Evolutionary conservation across 2,113 vertebrate genomes (phyloP).

Genomic region (Tonatia bakeri): DNA sequence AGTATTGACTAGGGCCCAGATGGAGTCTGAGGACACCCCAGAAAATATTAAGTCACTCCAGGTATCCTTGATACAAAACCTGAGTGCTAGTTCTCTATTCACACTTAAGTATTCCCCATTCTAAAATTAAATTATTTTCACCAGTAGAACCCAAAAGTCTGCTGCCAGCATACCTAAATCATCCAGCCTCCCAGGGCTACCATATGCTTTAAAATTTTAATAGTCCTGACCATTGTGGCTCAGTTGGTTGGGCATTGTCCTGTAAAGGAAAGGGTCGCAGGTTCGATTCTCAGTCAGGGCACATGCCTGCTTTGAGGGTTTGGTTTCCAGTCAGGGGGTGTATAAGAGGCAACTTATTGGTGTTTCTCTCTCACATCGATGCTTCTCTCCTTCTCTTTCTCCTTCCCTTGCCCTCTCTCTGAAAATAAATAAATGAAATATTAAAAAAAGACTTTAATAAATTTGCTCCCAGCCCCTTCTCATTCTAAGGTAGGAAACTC

Average conservation of each 20-base stretch:
- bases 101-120: neutral
- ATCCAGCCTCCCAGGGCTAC: neutral
- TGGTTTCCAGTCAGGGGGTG: no score
- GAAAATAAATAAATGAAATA: no score
- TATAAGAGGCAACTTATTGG: no score
- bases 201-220: neutral
- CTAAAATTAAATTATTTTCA: neutral
- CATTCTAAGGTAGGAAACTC: neutral
- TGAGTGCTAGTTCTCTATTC: neutral
- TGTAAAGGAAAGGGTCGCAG: no score
- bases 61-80: neutral
- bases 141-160: neutral
- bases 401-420: no score
- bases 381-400: no score
- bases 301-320: no score
- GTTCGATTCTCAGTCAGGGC: no score
- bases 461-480: neutral
- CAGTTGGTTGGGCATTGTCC: no score
- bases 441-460: neutral
- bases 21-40: neutral
- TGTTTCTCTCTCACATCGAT: no score
- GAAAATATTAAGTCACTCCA: neutral
- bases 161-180: neutral
- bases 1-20: neutral
- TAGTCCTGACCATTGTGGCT: no score